phyloP scores from a whole-genome alignment of 2,888 invertebrate species.

The Synergus japonicus region DNA sequence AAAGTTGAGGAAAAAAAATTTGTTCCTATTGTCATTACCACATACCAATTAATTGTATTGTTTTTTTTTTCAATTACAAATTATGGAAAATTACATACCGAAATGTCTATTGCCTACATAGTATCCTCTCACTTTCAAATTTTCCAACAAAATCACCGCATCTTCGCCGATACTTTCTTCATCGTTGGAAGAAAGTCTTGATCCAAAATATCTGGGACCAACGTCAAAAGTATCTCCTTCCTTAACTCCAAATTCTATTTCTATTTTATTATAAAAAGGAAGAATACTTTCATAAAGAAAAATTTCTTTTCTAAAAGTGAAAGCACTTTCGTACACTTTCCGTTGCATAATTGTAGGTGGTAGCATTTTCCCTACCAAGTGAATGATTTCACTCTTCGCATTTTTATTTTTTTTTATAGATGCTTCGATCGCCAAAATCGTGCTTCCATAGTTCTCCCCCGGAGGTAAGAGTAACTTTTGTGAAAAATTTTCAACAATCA shows the following conservation, averaged over 20 bases:
- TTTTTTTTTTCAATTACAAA: neutral
- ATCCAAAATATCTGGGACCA: conserved; percentile 80
- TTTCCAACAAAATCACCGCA: conserved; percentile 81
- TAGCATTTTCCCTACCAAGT: conserved; percentile 80
- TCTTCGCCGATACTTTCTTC: conserved; percentile 78
- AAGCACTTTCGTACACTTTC: conserved; percentile 79
- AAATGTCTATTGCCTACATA: conserved; percentile 78
- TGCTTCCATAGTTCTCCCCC: conserved; percentile 83
- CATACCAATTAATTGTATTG: no score
- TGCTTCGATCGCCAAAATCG: conserved; percentile 77
- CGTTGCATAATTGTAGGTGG: conserved; percentile 80
- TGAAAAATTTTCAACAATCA: conserved; percentile 61
- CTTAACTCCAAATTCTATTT: conserved; percentile 77
- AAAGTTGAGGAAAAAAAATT: no score
- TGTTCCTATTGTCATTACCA: no score
- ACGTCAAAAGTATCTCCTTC: conserved; percentile 76
- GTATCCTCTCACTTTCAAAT: conserved; percentile 79
- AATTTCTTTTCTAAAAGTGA: conserved; percentile 81
- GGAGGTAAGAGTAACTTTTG: conserved; percentile 70
- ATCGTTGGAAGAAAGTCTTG: conserved; percentile 73
- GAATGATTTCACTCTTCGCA: conserved; percentile 69
- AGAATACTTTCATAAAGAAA: conserved; percentile 79
- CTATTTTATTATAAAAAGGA: conserved; percentile 78
- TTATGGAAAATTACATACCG: conserved; percentile 63
- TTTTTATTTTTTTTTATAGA: conserved; percentile 53